Percentiles rank a stretch among this genome's conserved stretches.
Evolutionary conservation across 2,888 invertebrate genomes (phyloP).

Genomic region (Pterostichus madidus): DNA sequence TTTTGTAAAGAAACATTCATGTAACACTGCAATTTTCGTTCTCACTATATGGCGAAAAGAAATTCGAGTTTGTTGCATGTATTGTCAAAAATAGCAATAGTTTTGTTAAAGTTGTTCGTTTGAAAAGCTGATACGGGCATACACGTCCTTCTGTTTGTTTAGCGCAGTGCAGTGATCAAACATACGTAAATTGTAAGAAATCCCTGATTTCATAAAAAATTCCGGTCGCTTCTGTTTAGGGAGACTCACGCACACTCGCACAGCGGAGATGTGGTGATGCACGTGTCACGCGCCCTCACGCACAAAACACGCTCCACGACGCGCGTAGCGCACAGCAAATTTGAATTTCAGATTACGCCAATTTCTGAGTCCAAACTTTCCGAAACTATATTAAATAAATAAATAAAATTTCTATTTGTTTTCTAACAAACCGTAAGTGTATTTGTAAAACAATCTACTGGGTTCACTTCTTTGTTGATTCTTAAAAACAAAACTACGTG

Average conservation of each 20-base stretch:
- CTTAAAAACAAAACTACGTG: constrained; percentile 57
- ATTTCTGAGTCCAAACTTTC: constrained; percentile 60
- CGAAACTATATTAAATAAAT: constrained; percentile 65
- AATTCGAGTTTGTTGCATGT: no score
- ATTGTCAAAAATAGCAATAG: no score
- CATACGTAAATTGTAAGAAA: constrained; percentile 57
- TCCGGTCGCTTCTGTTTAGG: constrained; percentile 59
- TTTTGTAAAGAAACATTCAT: no score
- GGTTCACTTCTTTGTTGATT: constrained; percentile 59
- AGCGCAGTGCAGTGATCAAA: constrained; percentile 50
- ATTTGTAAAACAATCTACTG: constrained; percentile 63
- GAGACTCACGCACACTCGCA: constrained; percentile 32
- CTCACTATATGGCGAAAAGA: no score
- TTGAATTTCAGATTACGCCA: constrained; percentile 65
- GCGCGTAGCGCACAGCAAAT: constrained; percentile 48
- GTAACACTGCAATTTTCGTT: no score
- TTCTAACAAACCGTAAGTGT: constrained; percentile 58
- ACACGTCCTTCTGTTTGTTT: background rate
- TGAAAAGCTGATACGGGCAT: no score
- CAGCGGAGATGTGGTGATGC: background rate
- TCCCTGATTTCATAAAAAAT: constrained; percentile 65
- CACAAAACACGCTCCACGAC: constrained; percentile 30
- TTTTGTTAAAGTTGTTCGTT: no score
- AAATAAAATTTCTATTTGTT: constrained; percentile 63
- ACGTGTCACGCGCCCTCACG: constrained; percentile 33